Conservation (phyloP, 2,888 invertebrate genomes). For the Gymnosoma rotundatum region DNA sequence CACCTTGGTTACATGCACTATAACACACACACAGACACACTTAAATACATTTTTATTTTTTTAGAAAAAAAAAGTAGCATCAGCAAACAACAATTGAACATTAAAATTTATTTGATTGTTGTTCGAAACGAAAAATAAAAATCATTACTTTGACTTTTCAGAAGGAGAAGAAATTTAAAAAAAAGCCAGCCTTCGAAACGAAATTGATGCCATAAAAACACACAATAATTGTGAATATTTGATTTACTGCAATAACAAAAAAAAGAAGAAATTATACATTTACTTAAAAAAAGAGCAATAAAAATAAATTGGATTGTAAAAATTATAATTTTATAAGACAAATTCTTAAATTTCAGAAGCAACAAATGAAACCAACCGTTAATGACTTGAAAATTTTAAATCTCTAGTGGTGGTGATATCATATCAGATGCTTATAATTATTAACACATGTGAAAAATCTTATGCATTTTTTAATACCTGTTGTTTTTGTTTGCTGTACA, state of each 20-base stretch:
- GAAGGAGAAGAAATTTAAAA: not conserved
- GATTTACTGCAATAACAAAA: conserved; percentile 72
- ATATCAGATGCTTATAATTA: conserved; percentile 53
- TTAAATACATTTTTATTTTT: not conserved
- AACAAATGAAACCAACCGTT: not conserved
- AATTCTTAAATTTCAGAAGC: conserved; percentile 11
- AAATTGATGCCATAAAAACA: conserved; percentile 68
- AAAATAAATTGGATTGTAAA: conserved; percentile 78
- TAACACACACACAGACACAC: not conserved
- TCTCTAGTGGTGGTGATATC: conserved; percentile 55
- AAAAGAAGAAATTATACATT: conserved; percentile 34
- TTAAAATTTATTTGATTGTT: conserved; percentile 78
- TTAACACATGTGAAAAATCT: conserved; percentile 36
- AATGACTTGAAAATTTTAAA: conserved; percentile 39
- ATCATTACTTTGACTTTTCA: conserved; percentile 22
- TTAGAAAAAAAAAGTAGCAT: not conserved
- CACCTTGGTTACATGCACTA: conserved; percentile 78
- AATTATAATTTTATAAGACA: conserved; percentile 65
- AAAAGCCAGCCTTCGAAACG: not conserved
- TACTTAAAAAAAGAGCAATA: conserved; percentile 75
- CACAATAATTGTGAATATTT: conserved; percentile 81
- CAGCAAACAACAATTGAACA: conserved; percentile 64
- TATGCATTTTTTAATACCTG: conserved; percentile 60
- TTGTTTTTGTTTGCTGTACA: conserved; percentile 44
- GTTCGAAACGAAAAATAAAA: conserved; percentile 68